A percentile compares a stretch with the other conserved stretches of the same genome.
These are phyloP conservation scores for Coptodon rendalli DNA, from an alignment of 2,113 vertebrate genomes.

Conservation along the genomic window DNA sequence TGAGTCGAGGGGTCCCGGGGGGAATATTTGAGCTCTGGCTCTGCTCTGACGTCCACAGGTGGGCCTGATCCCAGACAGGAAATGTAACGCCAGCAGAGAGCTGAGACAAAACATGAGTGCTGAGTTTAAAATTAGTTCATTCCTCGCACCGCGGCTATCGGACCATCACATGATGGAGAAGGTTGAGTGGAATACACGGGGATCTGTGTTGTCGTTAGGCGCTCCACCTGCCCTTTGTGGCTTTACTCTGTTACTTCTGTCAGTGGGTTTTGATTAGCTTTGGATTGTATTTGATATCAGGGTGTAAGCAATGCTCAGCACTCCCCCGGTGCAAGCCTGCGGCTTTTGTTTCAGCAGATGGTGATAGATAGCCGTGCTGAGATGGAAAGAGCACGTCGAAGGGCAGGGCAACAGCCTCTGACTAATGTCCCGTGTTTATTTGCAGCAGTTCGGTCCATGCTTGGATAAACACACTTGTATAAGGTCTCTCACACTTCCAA, in stretches of 20 bases:
- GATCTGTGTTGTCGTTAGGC: neutral
- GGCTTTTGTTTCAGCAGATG: constrained; percentile 29
- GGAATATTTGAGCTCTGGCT: constrained; percentile 10
- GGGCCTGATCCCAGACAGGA: constrained; percentile 49
- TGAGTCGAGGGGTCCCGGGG: constrained; percentile 43
- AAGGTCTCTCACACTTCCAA: neutral
- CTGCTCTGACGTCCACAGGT: constrained; percentile 49
- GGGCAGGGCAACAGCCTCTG: constrained; percentile 11
- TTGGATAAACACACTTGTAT: neutral
- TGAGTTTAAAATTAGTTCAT: constrained; percentile 33
- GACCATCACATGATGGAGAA: neutral
- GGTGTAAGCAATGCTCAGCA: neutral
- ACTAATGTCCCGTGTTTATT: constrained; percentile 31
- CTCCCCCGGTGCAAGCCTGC: neutral
- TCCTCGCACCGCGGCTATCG: neutral
- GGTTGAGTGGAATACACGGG: neutral
- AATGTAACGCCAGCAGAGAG: constrained; percentile 22
- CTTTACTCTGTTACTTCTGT: neutral
- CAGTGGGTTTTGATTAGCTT: neutral
- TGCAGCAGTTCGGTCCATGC: neutral
- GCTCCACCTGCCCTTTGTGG: neutral
- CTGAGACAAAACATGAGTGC: constrained; percentile 39
- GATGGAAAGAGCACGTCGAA: constrained; percentile 4
- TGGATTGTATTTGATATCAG: neutral
- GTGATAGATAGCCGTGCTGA: neutral